These are phyloP conservation scores for Drosophila orosa DNA, from an alignment of 1,140 invertebrate genomes.

Conservation along the genomic window DNA sequence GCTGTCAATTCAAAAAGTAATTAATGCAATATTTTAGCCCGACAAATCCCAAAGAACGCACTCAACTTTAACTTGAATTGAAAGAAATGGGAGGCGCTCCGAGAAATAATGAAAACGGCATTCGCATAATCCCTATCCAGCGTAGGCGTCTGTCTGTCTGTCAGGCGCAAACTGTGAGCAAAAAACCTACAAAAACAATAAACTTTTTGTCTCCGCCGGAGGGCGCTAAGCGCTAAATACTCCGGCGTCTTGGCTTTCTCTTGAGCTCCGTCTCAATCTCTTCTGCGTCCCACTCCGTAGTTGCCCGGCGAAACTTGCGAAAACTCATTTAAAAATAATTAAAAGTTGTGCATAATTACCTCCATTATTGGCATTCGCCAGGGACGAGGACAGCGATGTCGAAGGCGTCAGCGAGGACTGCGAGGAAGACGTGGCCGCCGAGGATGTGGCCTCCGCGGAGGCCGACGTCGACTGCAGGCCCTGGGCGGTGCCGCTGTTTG, in stretches of 20 bases:
- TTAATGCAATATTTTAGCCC: slow-evolving; percentile 60
- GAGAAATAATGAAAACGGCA: slow-evolving; percentile 59
- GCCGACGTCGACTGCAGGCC: slow-evolving; percentile 74
- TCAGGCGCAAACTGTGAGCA: slow-evolving; percentile 62
- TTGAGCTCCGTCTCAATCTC: slow-evolving; percentile 10
- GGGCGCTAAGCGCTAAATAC: slow-evolving; percentile 62
- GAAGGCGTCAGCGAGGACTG: slow-evolving; percentile 72
- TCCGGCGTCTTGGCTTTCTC: slow-evolving; percentile 28
- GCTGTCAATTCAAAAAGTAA: slow-evolving; percentile 62
- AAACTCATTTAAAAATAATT: slow-evolving; percentile 84
- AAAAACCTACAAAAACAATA: slow-evolving; percentile 54
- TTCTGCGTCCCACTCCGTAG: neutral
- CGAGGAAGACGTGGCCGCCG: slow-evolving; percentile 71
- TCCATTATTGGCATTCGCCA: slow-evolving; percentile 84
- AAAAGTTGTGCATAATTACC: slow-evolving; percentile 84
- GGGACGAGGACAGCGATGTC: slow-evolving; percentile 75
- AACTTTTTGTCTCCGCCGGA: slow-evolving; percentile 60
- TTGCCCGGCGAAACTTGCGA: slow-evolving; percentile 58
- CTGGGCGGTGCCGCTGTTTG: slow-evolving; percentile 72
- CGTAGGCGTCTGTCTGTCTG: slow-evolving; percentile 52
- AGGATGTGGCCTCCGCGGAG: slow-evolving; percentile 70
- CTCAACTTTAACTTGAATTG: slow-evolving; percentile 55
- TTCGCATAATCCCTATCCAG: slow-evolving; percentile 58
- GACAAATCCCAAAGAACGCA: slow-evolving; percentile 48
- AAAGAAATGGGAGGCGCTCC: slow-evolving; percentile 44